Evolutionary conservation across 92 coral and sea anemone species (phyloP).

Genomic region (Pocillopora grandis): DNA sequence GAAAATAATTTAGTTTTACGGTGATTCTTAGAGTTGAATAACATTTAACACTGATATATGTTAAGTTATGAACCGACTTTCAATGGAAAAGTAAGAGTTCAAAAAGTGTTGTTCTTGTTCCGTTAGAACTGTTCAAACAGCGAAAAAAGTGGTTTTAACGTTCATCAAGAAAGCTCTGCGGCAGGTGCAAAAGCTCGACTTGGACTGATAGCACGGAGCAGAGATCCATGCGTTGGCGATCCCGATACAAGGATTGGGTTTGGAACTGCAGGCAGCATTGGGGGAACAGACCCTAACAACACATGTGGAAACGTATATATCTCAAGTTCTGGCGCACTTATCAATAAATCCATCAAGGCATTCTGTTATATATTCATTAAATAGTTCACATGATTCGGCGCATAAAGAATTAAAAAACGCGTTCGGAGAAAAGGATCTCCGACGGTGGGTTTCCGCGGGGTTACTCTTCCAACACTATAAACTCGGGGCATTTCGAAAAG

Average conservation of each 20-base stretch:
- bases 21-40: too few species aligned
- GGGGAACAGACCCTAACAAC: slow-evolving; percentile 26
- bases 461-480: not conserved
- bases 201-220: not conserved
- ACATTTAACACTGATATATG: not conserved
- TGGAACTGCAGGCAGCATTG: slow-evolving; percentile 12
- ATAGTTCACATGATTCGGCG: not conserved
- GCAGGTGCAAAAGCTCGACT: slow-evolving; percentile 14
- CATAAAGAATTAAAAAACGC: not conserved
- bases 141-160: slow-evolving; percentile 3
- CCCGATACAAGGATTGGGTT: slow-evolving; percentile 27
- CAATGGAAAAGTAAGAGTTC: not conserved
- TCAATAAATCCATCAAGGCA: slow-evolving; percentile 18
- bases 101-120: not conserved
- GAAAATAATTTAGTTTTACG: not conserved
- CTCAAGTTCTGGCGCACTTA: not conserved
- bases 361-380: slow-evolving; percentile 37
- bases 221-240: not conserved
- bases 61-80: too few species aligned
- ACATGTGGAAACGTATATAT: slow-evolving; percentile 19
- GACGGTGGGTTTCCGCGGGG: too few species aligned
- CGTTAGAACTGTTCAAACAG: not conserved
- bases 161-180: not conserved
- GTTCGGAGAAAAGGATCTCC: not conserved
- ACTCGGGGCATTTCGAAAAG: not conserved